Base-by-base conservation (phyloP, 2,113 vertebrate genomes). In the Caranx melampygus region DNA sequence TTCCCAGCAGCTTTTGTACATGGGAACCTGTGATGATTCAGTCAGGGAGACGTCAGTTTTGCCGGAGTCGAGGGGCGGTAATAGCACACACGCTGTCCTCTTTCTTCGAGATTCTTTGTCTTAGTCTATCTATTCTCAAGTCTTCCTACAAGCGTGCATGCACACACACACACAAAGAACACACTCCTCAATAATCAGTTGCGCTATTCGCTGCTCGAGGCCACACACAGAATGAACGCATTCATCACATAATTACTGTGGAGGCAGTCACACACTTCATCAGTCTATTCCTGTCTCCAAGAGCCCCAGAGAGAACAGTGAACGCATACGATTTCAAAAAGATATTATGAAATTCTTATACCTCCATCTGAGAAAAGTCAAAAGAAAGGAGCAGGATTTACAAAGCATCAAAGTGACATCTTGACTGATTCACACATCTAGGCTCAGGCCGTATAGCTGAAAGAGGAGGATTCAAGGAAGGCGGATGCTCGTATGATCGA, bases 181-280 rank as follows among this genome's bases (percentile, higher is more conserved):
- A 72, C 83, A 73, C 78, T 86, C 88, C 87, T 88, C 78, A 89
- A 91, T 91, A 92, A 93, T 92, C 91, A 93, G 85, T 57, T 79
- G 81, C 86, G 83, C 89, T 93, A 92, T 91, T 93, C 92, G 89
- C 64, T 21, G 86, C 83, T 91, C 59, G 0, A 72, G 92, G 91
- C 88, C 84, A 83, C 78, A 52, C 82, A 85, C 79, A 87, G 76
- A 94, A 91, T 91, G 84, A 88, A 90, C 11, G 31, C 87, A 94
- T 93, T 93, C 91, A 92, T 91, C 88, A 88, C 72, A 64, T 91
- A 92, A 94, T 92, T 92, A 92, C 79, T 84, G 90, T 87, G 89
- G 89, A 92, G 89, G 87, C 88, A 89, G 79, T 89, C 88, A 79
- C 91, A 90, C 90, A 89, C 86, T 91, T 86, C 70, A 87, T 91